Percentiles rank a stretch among this genome's conserved stretches.
Conservation (phyloP, 1,140 invertebrate genomes). For the Planococcus citri region DNA sequence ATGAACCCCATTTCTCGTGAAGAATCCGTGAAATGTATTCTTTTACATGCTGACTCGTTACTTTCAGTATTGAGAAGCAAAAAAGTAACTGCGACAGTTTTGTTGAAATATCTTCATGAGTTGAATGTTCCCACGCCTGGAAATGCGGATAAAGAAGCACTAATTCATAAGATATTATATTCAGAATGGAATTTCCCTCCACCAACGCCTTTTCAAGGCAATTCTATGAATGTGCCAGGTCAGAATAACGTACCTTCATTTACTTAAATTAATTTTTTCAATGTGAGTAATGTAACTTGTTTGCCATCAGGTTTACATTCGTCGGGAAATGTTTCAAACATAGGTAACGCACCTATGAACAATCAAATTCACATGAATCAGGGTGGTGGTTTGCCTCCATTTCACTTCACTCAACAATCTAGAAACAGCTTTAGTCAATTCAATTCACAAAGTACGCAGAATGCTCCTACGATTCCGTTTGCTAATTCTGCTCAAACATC, state of each 20-base stretch:
- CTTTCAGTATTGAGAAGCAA: conserved; percentile 36
- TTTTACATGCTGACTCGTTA: conserved; percentile 34
- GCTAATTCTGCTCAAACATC: not conserved
- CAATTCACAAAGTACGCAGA: not conserved
- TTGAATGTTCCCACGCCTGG: conserved; percentile 32
- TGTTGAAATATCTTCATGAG: conserved; percentile 37
- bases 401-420: not conserved
- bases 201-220: not conserved
- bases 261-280: not conserved
- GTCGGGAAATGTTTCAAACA: not conserved
- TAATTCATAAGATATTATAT: conserved; percentile 35
- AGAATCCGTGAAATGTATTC: conserved; percentile 38
- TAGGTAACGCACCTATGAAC: not conserved
- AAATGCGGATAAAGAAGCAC: conserved; percentile 36
- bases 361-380: not conserved
- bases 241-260: not conserved
- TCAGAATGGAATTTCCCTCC: conserved; percentile 31
- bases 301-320: not conserved
- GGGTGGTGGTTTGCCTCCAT: not conserved
- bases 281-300: not conserved
- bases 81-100: conserved; percentile 35
- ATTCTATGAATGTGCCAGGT: not conserved
- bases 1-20: conserved; percentile 27
- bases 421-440: not conserved
- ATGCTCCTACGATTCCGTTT: not conserved